Evolutionary conservation across 2,113 vertebrate species (phyloP), one percentile per base, ranked within the genome.

Genomic region (Cyanoliseus patagonus): DNA sequence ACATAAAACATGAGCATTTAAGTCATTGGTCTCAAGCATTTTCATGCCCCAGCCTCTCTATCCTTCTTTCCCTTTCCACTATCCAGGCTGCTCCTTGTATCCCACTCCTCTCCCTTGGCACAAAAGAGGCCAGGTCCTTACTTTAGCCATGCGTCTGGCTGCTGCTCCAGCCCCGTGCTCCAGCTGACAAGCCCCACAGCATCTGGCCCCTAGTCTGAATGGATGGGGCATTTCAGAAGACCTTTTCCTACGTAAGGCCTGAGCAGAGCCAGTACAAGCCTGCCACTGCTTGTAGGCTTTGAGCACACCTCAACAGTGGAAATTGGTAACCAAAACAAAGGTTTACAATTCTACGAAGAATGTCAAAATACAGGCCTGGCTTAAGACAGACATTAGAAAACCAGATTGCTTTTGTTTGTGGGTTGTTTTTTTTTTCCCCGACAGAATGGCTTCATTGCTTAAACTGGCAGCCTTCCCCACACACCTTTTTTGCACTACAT

Each of bases 81-180:
- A 7, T 15, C 52, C 23, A 57, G 33, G 59, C 22, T 78, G 17
- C 7, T 35, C 44, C 46, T 18, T 61, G 31, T 14, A 57, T 7
- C 30, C 46, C 23, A 5, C 25, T 20, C 42, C 47, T 35, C 24
- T 53, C 12, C 10, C 27, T 28, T 4, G 2, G 27, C n/a, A n/a
- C 44, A 27, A 41, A 47, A n/a, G 28, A 41, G 63, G 24, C 20
- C 2, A 0, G 10, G 25, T 51, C 35, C 39, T 42, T 83, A 30
- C 39, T 31, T 24, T 16, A 33, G 13, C 67, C 3, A 0, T 24
- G 20, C 3, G 20, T 25, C 52, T 1, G 1, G 52, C 33, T 74
- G 41, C 24, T 1, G 0, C 27, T 23, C 25, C 4, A 0, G n/a
- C 31, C 47, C 13, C 9, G 0, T 0, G 6, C 44, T 52, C 49